Conservation (phyloP, 2,888 invertebrate species). For the Gortyna flavago region DNA sequence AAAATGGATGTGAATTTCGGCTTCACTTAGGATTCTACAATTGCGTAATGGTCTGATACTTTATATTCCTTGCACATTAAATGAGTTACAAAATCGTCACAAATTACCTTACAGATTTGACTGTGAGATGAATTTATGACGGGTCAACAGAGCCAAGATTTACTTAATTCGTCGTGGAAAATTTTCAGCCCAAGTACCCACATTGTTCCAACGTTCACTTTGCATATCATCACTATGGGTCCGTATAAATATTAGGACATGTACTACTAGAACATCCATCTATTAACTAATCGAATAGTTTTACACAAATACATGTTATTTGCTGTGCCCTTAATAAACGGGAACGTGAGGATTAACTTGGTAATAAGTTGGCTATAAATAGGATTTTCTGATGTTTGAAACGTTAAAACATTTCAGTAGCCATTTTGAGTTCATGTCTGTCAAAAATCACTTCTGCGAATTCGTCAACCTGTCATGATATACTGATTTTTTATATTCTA, state of each 20-base stretch:
- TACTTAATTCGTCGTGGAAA: conserved; percentile 82
- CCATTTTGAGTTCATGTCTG: neutral
- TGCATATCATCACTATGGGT: conserved; percentile 54
- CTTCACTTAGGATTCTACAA: conserved; percentile 20
- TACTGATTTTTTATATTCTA: neutral
- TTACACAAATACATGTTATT: conserved; percentile 61
- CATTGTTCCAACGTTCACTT: conserved; percentile 40
- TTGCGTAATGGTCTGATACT: conserved; percentile 69
- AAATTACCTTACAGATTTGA: conserved; percentile 89
- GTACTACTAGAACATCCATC: conserved; percentile 56
- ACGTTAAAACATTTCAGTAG: neutral
- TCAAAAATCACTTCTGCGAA: neutral
- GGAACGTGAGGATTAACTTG: conserved; percentile 34
- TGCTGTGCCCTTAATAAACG: conserved; percentile 44
- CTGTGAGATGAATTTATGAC: conserved; percentile 88
- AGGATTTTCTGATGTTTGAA: neutral
- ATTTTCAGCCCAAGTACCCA: conserved; percentile 66
- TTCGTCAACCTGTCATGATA: neutral
- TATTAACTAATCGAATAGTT: conserved; percentile 63
- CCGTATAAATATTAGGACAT: conserved; percentile 55
- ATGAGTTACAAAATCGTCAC: conserved; percentile 88
- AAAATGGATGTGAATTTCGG: conserved; percentile 7
- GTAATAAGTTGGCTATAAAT: conserved; percentile 27
- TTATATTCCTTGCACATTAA: conserved; percentile 90
- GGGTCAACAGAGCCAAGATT: conserved; percentile 71